A percentile compares a stretch with the other conserved stretches of the same genome.
These are phyloP conservation scores for Pseudolaguvia tuberculata DNA, from an alignment of 2,113 vertebrate genomes.

Conservation along the genomic window DNA sequence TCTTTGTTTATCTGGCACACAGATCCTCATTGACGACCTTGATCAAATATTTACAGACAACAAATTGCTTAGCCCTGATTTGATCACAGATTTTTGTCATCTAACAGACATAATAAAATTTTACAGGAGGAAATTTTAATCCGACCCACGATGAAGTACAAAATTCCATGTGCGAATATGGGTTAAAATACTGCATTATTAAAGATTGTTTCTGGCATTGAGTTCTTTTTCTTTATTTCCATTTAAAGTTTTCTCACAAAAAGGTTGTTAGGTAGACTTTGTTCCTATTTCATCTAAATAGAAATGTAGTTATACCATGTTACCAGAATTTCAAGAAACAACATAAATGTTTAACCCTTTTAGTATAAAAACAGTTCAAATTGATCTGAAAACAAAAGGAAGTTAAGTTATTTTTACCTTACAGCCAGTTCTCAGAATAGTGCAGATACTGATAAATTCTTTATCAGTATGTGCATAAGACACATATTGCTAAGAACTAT, in stretches of 20 bases:
- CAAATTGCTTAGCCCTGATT: slow-evolving; percentile 27
- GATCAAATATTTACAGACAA: slow-evolving; percentile 38
- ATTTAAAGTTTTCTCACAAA: not conserved
- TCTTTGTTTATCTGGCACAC: slow-evolving; percentile 22
- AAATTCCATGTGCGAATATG: not conserved
- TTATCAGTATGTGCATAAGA: not conserved
- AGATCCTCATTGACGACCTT: not conserved
- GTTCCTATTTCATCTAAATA: too few species aligned
- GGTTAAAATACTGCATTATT: not conserved
- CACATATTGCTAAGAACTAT: not conserved
- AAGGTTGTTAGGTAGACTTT: not conserved
- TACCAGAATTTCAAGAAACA: too few species aligned
- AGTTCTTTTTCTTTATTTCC: not conserved
- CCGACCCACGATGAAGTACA: not conserved
- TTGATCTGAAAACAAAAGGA: too few species aligned
- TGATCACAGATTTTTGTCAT: slow-evolving; percentile 21
- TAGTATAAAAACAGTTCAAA: too few species aligned
- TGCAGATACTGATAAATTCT: not conserved
- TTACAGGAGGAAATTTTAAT: not conserved
- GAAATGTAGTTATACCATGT: too few species aligned
- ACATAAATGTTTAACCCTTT: too few species aligned
- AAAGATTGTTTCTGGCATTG: not conserved
- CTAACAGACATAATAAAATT: not conserved
- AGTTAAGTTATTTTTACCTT: not conserved
- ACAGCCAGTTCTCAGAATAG: not conserved